Conservation (phyloP, 2,888 invertebrate species). For the Lepidochrysops patricia region DNA sequence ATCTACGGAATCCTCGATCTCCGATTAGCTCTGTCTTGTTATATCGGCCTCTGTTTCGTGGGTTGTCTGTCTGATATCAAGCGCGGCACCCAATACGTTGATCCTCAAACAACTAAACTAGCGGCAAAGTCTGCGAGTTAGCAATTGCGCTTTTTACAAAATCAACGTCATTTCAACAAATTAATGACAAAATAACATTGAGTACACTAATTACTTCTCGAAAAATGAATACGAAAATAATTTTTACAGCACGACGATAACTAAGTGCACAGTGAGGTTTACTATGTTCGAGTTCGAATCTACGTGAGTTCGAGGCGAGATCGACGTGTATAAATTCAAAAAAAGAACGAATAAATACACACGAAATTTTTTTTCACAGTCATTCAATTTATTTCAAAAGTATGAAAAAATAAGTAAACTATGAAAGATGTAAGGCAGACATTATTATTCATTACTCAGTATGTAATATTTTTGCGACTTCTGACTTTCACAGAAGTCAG, state of each 20-base stretch:
- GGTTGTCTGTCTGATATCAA: conserved; percentile 24
- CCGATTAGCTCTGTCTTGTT: conserved; percentile 37
- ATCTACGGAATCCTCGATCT: conserved; percentile 58
- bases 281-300: conserved; percentile 56
- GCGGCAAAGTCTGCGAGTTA: conserved; percentile 36
- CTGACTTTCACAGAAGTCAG: neutral
- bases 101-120: conserved; percentile 26
- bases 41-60: conserved; percentile 19
- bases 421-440: neutral
- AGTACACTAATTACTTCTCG: conserved; percentile 69
- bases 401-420: too few species aligned
- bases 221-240: conserved; percentile 64
- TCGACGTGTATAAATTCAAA: conserved; percentile 33
- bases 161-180: conserved; percentile 49
- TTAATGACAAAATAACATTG: conserved; percentile 62
- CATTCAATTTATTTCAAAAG: conserved; percentile 17
- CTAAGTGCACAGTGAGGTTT: conserved; percentile 70
- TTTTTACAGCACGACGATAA: conserved; percentile 71
- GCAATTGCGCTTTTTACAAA: conserved; percentile 54
- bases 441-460: neutral
- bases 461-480: neutral
- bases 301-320: conserved; percentile 33
- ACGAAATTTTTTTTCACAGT: conserved; percentile 9
- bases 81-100: conserved; percentile 42
- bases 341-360: conserved; percentile 17